Conservation (phyloP, 2,888 invertebrate species). For the Protodeltote pygarga region DNA sequence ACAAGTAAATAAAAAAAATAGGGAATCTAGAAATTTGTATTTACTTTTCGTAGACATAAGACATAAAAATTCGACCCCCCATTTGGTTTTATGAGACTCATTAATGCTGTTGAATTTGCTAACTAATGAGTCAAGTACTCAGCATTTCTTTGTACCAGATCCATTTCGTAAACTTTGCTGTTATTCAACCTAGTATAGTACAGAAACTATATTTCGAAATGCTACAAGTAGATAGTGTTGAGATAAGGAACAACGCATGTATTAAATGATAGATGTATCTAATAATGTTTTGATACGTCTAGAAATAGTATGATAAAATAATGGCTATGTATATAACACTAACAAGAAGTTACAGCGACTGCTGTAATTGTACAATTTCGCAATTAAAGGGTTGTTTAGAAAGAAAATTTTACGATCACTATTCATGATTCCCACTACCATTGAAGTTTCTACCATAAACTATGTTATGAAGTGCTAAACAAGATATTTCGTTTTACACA, state of each 20-base stretch:
- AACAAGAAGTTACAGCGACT: too few species aligned
- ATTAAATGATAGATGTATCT: background rate
- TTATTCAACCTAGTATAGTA: background rate
- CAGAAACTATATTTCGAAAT: constrained; percentile 15
- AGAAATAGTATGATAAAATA: constrained; percentile 2
- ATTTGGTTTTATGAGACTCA: constrained; percentile 4
- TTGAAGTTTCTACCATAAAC: constrained; percentile 21
- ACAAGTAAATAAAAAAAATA: too few species aligned
- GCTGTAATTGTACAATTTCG: constrained; percentile 5
- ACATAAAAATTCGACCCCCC: constrained; percentile 9
- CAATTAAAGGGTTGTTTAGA: constrained; percentile 3
- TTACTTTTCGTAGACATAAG: too few species aligned
- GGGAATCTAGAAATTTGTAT: too few species aligned
- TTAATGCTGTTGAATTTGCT: constrained; percentile 24
- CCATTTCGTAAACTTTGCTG: constrained; percentile 14
- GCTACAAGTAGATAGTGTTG: constrained; percentile 7
- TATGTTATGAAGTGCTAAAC: constrained; percentile 20
- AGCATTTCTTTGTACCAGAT: background rate
- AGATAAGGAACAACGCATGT: constrained; percentile 4
- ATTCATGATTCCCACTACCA: constrained; percentile 1
- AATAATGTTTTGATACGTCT: background rate
- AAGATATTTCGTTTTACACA: constrained; percentile 15
- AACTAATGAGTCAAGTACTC: constrained; percentile 8
- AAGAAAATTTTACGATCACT: constrained; percentile 25
- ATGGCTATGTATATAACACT: constrained; percentile 3